phyloP scores from a whole-genome alignment of 2,888 invertebrate species.

The Erpobdella octoculata region DNA sequence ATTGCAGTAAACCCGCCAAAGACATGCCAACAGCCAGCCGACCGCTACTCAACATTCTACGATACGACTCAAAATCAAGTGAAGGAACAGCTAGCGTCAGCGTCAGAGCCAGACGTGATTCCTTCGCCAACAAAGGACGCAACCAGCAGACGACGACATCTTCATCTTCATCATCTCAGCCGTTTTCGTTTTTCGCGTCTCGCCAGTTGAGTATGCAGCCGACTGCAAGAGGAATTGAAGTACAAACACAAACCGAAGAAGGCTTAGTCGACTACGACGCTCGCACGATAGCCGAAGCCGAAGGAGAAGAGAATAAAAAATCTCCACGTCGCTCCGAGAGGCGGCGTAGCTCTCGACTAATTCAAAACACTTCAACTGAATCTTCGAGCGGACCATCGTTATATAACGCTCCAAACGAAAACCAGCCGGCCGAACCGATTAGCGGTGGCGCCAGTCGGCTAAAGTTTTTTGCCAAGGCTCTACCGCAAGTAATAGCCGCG shows the following conservation, averaged over 20 bases:
- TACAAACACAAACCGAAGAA: not conserved
- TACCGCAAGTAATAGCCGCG: conserved; percentile 9
- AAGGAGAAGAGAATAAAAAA: not conserved
- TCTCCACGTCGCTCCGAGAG: not conserved
- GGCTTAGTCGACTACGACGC: not conserved
- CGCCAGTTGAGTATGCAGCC: not conserved
- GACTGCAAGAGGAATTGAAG: not conserved
- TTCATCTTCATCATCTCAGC: conserved; percentile 16
- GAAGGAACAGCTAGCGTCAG: not conserved
- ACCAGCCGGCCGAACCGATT: not conserved
- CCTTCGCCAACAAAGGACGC: conserved; percentile 4
- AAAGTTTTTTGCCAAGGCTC: conserved; percentile 6
- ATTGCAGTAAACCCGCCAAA: conserved; percentile 14
- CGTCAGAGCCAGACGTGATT: not conserved
- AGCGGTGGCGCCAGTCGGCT: not conserved
- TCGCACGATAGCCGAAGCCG: not conserved
- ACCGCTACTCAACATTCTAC: not conserved
- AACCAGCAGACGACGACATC: not conserved
- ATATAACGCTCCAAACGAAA: not conserved
- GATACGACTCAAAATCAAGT: not conserved
- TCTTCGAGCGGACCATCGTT: not conserved
- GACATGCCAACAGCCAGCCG: not conserved
- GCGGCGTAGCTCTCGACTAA: not conserved
- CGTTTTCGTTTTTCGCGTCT: conserved; percentile 3
- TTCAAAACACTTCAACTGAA: not conserved